These are phyloP conservation scores for Erpobdella octoculata DNA, from an alignment of 2,888 invertebrate species.

Conservation along the genomic window DNA sequence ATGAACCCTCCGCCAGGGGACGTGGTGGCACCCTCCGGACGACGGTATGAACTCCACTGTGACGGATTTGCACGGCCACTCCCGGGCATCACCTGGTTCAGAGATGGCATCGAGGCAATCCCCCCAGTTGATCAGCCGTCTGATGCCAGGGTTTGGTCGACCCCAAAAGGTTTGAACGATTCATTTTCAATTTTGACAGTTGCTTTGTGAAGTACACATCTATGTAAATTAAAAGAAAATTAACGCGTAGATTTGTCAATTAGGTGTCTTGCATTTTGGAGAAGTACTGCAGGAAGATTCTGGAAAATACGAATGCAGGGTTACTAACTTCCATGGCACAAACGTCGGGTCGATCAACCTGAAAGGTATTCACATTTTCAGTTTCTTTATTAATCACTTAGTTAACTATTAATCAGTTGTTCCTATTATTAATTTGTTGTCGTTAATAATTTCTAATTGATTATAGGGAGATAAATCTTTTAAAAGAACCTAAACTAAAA, in stretches of 20 bases:
- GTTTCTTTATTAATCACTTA: too few relatives aligned
- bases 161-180: not conserved
- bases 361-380: too few relatives aligned
- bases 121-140: not conserved
- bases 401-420: not conserved
- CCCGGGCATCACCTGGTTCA: conserved; percentile 7
- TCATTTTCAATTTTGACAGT: not conserved
- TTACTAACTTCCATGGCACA: conserved; percentile 14
- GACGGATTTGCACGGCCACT: conserved; percentile 18
- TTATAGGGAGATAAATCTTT: not conserved
- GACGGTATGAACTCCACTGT: not conserved
- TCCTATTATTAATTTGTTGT: not conserved
- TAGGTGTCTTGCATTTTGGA: conserved; percentile 1
- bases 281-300: conserved; percentile 2
- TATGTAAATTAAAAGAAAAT: not conserved
- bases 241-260: not conserved
- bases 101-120: conserved; percentile 7
- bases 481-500: not conserved
- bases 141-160: not conserved
- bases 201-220: not conserved
- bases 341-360: not conserved
- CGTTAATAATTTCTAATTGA: not conserved
- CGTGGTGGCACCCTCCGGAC: not conserved
- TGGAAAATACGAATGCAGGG: conserved; percentile 20
- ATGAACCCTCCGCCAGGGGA: conserved; percentile 5